A percentile compares a stretch with the other conserved stretches of the same genome.
Evolutionary conservation across 2,797 vertebrate genomes (phyloP).

Genomic region (Sebastes reedi): DNA sequence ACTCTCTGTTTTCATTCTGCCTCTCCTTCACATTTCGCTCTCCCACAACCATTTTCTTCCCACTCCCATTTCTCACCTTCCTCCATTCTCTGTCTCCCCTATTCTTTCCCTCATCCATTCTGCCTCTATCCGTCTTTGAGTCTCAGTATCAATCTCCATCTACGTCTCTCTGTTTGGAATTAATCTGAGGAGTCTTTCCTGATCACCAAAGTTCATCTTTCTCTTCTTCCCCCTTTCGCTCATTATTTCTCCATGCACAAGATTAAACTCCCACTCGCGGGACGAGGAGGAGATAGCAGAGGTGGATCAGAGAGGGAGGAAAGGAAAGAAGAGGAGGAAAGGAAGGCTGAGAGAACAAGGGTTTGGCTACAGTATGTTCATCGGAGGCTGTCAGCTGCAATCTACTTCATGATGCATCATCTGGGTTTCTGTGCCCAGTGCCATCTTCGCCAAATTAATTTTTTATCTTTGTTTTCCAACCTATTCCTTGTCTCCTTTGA

Average conservation of each 20-base stretch:
- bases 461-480: conserved; percentile 19
- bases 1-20: conserved; percentile 47
- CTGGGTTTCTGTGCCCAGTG: conserved; percentile 15
- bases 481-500: conserved; percentile 15
- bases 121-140: conserved; percentile 30
- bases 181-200: conserved; percentile 51
- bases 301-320: conserved; percentile 42
- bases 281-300: conserved; percentile 41
- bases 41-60: conserved; percentile 43
- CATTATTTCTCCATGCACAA: conserved; percentile 48
- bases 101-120: conserved; percentile 46
- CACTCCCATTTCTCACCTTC: conserved; percentile 42
- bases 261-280: conserved; percentile 59
- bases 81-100: conserved; percentile 18
- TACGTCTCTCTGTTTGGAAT: conserved; percentile 56
- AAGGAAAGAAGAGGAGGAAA: conserved; percentile 19
- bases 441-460: background rate
- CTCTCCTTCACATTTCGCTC: conserved; percentile 36
- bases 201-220: conserved; percentile 61
- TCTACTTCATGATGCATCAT: conserved; percentile 43
- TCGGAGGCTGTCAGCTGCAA: conserved; percentile 43
- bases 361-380: conserved; percentile 42
- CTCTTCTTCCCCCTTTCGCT: conserved; percentile 22
- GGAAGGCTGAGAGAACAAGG: conserved; percentile 30
- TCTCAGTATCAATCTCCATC: conserved; percentile 62